Conservation (phyloP, 2,797 vertebrate species). For the Philypnodon macrostomus region DNA sequence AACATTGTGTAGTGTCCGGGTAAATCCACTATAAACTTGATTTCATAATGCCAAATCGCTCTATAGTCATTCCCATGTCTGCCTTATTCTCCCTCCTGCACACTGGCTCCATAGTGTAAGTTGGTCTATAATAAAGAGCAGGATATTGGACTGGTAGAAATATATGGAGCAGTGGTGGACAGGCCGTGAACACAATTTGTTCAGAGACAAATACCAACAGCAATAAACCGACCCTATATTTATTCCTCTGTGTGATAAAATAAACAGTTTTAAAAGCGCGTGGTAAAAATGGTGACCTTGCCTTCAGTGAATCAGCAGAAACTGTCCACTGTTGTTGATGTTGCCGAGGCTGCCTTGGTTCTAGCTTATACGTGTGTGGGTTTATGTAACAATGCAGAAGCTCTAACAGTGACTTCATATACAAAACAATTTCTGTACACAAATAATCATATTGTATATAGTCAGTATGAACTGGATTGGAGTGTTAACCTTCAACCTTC, state of each 20-base stretch:
- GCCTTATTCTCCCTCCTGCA: slow-evolving; percentile 36
- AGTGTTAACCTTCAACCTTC: too few relatives aligned
- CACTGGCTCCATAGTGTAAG: slow-evolving; percentile 32
- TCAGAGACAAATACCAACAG: slow-evolving; percentile 39
- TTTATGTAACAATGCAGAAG: too few relatives aligned
- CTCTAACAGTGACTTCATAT: too few relatives aligned
- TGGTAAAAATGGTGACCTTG: slow-evolving; percentile 26
- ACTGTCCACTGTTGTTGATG: slow-evolving; percentile 5
- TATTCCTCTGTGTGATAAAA: slow-evolving; percentile 21
- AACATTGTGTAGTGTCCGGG: too few relatives aligned
- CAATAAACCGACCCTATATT: slow-evolving; percentile 21
- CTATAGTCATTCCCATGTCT: slow-evolving; percentile 27
- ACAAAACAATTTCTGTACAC: too few relatives aligned
- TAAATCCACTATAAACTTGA: slow-evolving; percentile 17
- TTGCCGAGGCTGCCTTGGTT: slow-evolving; percentile 5
- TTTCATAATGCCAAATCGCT: slow-evolving; percentile 34
- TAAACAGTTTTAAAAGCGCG: slow-evolving; percentile 8
- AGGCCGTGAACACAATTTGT: slow-evolving; percentile 23
- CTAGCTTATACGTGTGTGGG: slow-evolving; percentile 16
- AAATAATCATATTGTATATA: too few relatives aligned
- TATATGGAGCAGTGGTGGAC: slow-evolving; percentile 20
- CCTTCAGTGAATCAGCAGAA: slow-evolving; percentile 16
- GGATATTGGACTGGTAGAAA: slow-evolving; percentile 29
- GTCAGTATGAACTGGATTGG: too few relatives aligned
- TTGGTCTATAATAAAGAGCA: slow-evolving; percentile 40